phyloP scores from a whole-genome alignment of 2,888 invertebrate species.

The Oxyteleia sp. region DNA sequence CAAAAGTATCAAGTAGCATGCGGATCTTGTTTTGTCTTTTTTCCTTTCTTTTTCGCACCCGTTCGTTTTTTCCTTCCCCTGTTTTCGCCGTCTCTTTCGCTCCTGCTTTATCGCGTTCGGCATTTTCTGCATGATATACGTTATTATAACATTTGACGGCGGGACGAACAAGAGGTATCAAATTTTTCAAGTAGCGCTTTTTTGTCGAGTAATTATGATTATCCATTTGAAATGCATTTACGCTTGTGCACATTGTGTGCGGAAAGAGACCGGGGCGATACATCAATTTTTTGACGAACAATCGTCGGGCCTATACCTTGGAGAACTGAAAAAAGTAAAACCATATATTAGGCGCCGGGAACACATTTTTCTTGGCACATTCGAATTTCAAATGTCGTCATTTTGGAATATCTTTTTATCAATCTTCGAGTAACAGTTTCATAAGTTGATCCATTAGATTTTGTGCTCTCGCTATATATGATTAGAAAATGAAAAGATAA shows the following conservation, averaged over 20 bases:
- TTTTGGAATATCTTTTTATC: not conserved
- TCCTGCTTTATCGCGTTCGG: slow-evolving; percentile 15
- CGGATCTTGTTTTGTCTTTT: slow-evolving; percentile 54
- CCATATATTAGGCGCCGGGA: not conserved
- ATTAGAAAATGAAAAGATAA: no score
- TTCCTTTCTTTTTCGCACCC: slow-evolving; percentile 44
- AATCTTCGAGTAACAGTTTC: no score
- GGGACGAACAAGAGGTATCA: slow-evolving; percentile 45
- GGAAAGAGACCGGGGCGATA: slow-evolving; percentile 30
- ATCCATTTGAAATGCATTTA: slow-evolving; percentile 18
- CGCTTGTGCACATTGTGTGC: slow-evolving; percentile 28
- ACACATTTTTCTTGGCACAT: not conserved
- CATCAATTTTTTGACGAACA: slow-evolving; percentile 48
- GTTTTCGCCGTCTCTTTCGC: slow-evolving; percentile 17
- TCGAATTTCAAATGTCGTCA: not conserved
- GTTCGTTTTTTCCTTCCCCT: slow-evolving; percentile 30
- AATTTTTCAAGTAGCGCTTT: slow-evolving; percentile 39
- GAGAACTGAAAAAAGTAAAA: not conserved
- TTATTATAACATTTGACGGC: slow-evolving; percentile 41
- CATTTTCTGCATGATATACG: slow-evolving; percentile 42
- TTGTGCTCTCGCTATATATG: no score
- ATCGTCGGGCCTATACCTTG: slow-evolving; percentile 24
- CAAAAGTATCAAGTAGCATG: slow-evolving; percentile 72
- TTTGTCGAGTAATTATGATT: slow-evolving; percentile 43
- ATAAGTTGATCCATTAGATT: no score